Evolutionary conservation across 2,113 vertebrate species (phyloP), one percentile per base, ranked within the genome.

Genomic region (Rhinolophus sinicus): DNA sequence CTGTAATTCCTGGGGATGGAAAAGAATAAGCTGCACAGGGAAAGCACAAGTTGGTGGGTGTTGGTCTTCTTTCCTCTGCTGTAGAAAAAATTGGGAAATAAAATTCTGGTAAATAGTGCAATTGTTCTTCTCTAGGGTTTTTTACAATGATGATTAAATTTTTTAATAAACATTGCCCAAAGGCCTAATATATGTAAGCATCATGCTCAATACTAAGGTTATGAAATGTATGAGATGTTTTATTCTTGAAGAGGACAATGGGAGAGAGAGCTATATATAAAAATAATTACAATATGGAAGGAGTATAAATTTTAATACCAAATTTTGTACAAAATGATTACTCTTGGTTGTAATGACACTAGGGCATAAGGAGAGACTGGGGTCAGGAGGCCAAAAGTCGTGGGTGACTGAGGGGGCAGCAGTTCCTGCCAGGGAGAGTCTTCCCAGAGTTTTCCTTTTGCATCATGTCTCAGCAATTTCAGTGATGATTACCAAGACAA

Each of bases 21-120:
- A 95, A 88, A n/a, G 67, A 82, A 56, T 81, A 58, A 95, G 75
- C 33, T 47, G 7, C 33, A 64, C 52, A 56, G n/a, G 52, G 67
- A 84, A 88, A 94, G 15, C 38, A 35, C 16, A 82, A 58, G 69
- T 85, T 73, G 81, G 76, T 93, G 22, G 12, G 21, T 93, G 7
- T 70, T 80, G 44, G 82, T 81, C n/a, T 44, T 97, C 35, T 75
- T 95, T 78, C 54, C 30, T 88, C 80, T 92, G 75, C 28, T 92
- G 35, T 77, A 73, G 54, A 77, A 87, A 85, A 80, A 47, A 47
- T n/a, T 86, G 52, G 47, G 26, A 95, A 95, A 64, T 76, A 89
- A 92, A 93, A 81, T 88, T 90, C 64, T 80, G 58, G 8, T 95
- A 72, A 75, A 82, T 6, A 73, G 35, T 93, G 24, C 26, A 77